Evolutionary conservation across 2,113 vertebrate genomes (phyloP).

Genomic region (Lepisosteus osseus): DNA sequence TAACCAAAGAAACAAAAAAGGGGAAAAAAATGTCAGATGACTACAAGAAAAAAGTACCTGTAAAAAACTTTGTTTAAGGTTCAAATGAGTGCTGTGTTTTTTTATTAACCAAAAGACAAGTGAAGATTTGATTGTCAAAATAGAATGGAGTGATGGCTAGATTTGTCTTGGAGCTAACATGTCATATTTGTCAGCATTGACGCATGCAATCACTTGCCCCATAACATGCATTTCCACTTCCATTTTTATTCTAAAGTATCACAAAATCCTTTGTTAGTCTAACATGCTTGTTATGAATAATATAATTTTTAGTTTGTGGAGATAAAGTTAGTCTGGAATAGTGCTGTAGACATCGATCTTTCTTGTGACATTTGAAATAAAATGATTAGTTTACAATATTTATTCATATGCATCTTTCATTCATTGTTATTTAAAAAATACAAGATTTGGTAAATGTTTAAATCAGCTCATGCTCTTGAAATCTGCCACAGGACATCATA

Average conservation of each 20-base stretch:
- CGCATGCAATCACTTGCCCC: conserved; percentile 16
- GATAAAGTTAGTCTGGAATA: too few relatives aligned
- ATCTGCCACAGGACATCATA: too few relatives aligned
- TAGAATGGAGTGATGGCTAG: conserved; percentile 13
- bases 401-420: too few relatives aligned
- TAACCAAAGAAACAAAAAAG: conserved; percentile 75
- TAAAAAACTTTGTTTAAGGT: conserved; percentile 83
- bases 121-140: conserved; percentile 30
- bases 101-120: conserved; percentile 59
- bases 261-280: background rate
- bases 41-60: conserved; percentile 74
- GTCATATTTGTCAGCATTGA: conserved; percentile 25
- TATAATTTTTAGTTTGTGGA: too few relatives aligned
- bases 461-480: too few relatives aligned
- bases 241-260: conserved; percentile 26
- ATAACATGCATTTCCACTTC: conserved; percentile 12
- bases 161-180: conserved; percentile 20
- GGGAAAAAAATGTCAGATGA: conserved; percentile 82
- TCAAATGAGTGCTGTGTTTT: conserved; percentile 56
- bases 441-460: too few relatives aligned
- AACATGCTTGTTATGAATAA: conserved; percentile 10
- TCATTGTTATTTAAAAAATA: too few relatives aligned
- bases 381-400: too few relatives aligned
- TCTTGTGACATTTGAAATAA: too few relatives aligned
- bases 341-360: too few relatives aligned